Conservation (phyloP, 1,140 invertebrate species). For the Bombyx mandarina region DNA sequence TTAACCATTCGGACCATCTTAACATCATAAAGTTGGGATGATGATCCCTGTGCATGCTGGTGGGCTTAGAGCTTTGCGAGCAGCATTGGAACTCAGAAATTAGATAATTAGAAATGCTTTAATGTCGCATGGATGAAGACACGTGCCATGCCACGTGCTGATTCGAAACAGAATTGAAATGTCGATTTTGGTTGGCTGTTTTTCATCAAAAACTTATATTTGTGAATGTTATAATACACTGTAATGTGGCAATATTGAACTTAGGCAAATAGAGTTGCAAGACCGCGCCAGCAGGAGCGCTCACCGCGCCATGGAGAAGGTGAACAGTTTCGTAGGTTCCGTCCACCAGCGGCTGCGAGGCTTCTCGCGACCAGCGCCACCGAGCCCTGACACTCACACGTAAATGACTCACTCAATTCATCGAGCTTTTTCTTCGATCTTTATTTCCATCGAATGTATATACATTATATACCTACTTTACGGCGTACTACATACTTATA, state of each 20-base stretch:
- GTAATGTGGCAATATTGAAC: background rate
- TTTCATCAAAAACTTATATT: background rate
- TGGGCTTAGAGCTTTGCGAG: too few species aligned
- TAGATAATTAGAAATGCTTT: too few species aligned
- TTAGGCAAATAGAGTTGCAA: conserved; percentile 51
- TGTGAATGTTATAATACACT: too few species aligned
- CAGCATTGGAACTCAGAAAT: too few species aligned
- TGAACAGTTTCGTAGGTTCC: conserved; percentile 49
- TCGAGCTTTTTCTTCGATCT: background rate
- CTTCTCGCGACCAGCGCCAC: conserved; percentile 14
- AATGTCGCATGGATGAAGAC: too few species aligned
- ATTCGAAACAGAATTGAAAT: background rate
- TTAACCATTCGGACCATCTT: too few species aligned
- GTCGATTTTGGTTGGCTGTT: background rate
- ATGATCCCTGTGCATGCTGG: too few species aligned
- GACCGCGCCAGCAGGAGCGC: conserved; percentile 29
- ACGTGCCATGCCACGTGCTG: too few species aligned
- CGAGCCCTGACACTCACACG: conserved; percentile 33
- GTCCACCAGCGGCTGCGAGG: conserved; percentile 41
- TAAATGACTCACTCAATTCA: conserved; percentile 18
- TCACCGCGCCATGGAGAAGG: conserved; percentile 30
- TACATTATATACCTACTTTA: background rate
- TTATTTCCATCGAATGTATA: background rate
- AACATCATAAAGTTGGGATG: too few species aligned
- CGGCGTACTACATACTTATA: too few species aligned